Evolutionary conservation across 2,113 vertebrate species (phyloP).

Genomic region (Paramormyrops kingsleyae): DNA sequence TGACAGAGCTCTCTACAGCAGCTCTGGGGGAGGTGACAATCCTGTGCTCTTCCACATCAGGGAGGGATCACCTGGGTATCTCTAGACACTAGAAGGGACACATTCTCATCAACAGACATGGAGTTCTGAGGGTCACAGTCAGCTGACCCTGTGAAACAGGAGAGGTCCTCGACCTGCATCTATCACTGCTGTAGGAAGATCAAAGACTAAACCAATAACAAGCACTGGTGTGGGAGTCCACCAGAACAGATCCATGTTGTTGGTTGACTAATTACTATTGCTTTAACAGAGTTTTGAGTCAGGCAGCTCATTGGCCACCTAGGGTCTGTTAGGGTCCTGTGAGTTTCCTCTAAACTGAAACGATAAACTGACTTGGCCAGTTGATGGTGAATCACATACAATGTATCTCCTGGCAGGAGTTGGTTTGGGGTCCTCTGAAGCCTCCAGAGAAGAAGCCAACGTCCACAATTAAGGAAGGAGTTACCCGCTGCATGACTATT

Average conservation of each 20-base stretch:
- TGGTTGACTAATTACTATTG: neutral
- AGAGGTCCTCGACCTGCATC: too few relatives aligned
- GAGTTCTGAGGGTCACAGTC: neutral
- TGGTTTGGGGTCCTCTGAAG: neutral
- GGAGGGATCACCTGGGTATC: neutral
- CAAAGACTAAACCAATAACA: neutral
- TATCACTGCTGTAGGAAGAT: neutral
- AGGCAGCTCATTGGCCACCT: neutral
- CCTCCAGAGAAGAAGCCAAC: neutral
- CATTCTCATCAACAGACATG: neutral
- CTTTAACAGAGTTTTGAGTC: neutral
- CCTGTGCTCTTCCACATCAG: neutral
- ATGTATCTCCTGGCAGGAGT: neutral
- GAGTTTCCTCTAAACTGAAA: neutral
- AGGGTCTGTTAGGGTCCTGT: neutral
- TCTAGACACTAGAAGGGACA: neutral
- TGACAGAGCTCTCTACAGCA: neutral
- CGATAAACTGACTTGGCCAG: neutral
- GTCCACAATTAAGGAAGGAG: neutral
- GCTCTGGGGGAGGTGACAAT: neutral
- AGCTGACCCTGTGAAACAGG: neutral
- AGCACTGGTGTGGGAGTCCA: neutral
- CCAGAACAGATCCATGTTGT: neutral
- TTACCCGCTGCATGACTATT: neutral
- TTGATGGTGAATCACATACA: neutral